phyloP scores from a whole-genome alignment of 2,888 invertebrate species.

The Sinelater perroti region DNA sequence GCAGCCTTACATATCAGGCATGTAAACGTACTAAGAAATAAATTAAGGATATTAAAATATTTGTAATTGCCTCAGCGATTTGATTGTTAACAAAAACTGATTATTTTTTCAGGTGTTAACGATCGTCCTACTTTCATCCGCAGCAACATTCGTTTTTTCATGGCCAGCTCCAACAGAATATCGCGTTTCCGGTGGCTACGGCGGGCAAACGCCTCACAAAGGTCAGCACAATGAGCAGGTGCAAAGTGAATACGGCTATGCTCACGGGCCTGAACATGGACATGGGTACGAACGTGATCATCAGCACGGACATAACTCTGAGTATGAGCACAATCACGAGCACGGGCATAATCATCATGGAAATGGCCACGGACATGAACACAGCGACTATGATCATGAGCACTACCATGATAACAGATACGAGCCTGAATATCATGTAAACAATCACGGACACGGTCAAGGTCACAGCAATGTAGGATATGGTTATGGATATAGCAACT shows the following conservation, averaged over 20 bases:
- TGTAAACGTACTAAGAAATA: no score
- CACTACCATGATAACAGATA: constrained; percentile 17
- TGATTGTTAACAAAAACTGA: no score
- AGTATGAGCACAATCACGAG: background rate
- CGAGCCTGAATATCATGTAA: no score
- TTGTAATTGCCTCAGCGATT: no score
- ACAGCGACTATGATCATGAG: constrained; percentile 1
- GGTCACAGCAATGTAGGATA: constrained; percentile 16
- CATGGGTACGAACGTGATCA: background rate
- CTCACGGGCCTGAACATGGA: background rate
- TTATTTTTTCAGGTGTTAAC: background rate
- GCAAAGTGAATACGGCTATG: background rate
- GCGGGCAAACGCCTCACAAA: background rate
- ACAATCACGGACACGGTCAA: constrained; percentile 24
- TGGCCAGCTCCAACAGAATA: background rate
- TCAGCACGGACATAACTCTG: background rate
- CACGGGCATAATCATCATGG: background rate
- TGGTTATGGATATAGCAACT: constrained; percentile 3
- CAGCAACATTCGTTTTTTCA: background rate
- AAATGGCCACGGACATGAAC: background rate
- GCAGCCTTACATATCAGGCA: no score
- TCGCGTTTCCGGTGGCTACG: background rate
- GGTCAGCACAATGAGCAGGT: background rate
- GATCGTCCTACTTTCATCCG: background rate
- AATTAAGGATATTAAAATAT: no score